Evolutionary conservation across 2,113 vertebrate genomes (phyloP).

Genomic region (Sminthopsis crassicaudata): DNA sequence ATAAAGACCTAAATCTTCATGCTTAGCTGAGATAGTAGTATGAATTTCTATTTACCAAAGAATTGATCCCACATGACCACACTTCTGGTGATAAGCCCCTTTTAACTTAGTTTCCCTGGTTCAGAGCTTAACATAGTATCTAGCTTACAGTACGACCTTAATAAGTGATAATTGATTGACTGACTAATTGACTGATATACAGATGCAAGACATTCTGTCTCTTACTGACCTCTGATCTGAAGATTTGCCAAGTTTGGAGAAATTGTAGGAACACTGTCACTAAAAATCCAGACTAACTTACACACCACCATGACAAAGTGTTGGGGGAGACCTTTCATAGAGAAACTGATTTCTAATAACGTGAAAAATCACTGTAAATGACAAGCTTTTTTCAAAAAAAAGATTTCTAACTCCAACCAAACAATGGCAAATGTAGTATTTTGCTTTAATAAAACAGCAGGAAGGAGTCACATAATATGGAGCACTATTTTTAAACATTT

Average conservation of each 20-base stretch:
- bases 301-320: not conserved
- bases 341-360: constrained; percentile 45
- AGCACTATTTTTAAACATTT: constrained; percentile 55
- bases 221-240: not conserved
- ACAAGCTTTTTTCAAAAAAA: constrained; percentile 25
- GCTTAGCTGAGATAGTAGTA: not conserved
- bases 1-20: not conserved
- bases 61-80: not conserved
- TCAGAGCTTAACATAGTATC: not conserved
- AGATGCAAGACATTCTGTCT: not conserved
- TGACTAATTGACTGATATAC: too few species aligned
- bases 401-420: not conserved
- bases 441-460: constrained; percentile 59
- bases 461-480: constrained; percentile 56
- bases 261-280: not conserved
- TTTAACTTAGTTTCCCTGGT: too few species aligned
- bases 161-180: not conserved
- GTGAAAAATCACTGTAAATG: not conserved
- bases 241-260: not conserved
- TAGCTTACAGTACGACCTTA: not conserved
- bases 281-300: not conserved
- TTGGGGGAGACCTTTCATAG: not conserved
- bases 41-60: not conserved
- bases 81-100: too few species aligned
- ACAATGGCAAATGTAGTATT: constrained; percentile 67